Evolutionary conservation across 2,888 invertebrate species (phyloP), one percentile per base, ranked within the genome.

Genomic region (Apotomis capreana): DNA sequence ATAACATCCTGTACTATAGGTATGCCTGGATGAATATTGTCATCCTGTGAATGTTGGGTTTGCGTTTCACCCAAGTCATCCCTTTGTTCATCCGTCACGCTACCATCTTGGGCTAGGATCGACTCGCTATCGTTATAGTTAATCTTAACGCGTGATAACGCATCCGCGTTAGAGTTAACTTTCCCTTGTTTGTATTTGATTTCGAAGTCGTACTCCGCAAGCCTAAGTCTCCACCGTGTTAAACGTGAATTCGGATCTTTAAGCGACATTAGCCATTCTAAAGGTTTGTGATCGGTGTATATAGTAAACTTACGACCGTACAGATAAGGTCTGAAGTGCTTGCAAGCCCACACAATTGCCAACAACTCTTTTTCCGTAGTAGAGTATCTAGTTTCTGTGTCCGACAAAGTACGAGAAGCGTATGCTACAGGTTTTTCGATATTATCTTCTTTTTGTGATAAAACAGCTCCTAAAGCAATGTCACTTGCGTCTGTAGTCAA

Each of bases 371-470:
- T 73, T n/a, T 75, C 75, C 1, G 75, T 77, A 0, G 79, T 78
- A 5, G 70, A 72, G 57, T 82, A 81, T 26, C 76, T 80, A 6
- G 36, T 49, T 76, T 81, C 77, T 4, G 46, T 46, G 46, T 46
- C 8, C 46, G 46, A 46, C 8, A 46, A 46, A 8, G 46, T 46
- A 46, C 4, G 46, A 8, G 55, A 5, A 12, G 55, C 55, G 13
- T 55, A 55, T 5, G 55, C 55, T 12, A 55, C 55, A 15, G 55
- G 55, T 55, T n/a, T 55, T 55, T 55, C 55, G 4, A 55, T 55
- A 5, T 55, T 55, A n/a, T 55, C 55, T 59, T 40, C 59, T 13
- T 59, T 59, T 40, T 62, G 62, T 3, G 62, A 62, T 26, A 62
- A 36, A 4, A 62, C 62, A 15, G 49, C 51, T 3, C 51, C 62